A percentile compares a stretch with the other conserved stretches of the same genome.
Evolutionary conservation across 2,888 invertebrate genomes (phyloP).

Genomic region (Archips xylosteana): DNA sequence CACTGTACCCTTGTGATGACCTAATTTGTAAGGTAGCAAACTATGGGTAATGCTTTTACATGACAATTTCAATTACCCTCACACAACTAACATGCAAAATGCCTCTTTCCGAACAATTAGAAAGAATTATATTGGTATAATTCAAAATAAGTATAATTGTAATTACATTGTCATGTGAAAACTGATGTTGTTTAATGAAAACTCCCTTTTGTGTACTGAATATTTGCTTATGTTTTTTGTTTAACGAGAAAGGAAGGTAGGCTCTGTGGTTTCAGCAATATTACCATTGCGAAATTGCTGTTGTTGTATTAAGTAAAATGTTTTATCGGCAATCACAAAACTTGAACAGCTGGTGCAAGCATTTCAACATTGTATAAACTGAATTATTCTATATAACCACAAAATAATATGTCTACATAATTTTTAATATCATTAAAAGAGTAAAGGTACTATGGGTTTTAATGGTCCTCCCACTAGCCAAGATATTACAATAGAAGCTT

Average conservation of each 20-base stretch:
- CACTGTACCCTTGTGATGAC: constrained; percentile 79
- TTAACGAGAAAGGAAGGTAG: constrained; percentile 63
- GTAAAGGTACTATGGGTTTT: constrained; percentile 63
- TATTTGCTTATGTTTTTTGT: constrained; percentile 70
- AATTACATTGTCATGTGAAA: constrained; percentile 73
- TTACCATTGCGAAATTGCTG: constrained; percentile 61
- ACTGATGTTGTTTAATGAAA: constrained; percentile 62
- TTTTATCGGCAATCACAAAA: constrained; percentile 68
- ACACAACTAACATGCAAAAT: constrained; percentile 28
- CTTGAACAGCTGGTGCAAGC: constrained; percentile 71
- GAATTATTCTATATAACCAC: constrained; percentile 83
- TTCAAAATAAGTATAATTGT: constrained; percentile 41
- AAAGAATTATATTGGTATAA: constrained; percentile 31
- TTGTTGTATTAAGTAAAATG: constrained; percentile 69
- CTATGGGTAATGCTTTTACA: constrained; percentile 58
- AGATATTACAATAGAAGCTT: not conserved
- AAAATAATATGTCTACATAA: constrained; percentile 84
- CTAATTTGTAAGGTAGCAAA: constrained; percentile 53
- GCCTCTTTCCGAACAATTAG: constrained; percentile 21
- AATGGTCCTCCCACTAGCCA: constrained; percentile 21
- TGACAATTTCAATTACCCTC: constrained; percentile 68
- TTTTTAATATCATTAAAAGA: constrained; percentile 79
- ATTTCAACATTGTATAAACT: constrained; percentile 81
- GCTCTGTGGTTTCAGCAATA: constrained; percentile 59
- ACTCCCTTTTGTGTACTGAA: constrained; percentile 68